phyloP scores from a whole-genome alignment of 2,797 vertebrate genomes.

The Lagocephalus sceleratus region DNA sequence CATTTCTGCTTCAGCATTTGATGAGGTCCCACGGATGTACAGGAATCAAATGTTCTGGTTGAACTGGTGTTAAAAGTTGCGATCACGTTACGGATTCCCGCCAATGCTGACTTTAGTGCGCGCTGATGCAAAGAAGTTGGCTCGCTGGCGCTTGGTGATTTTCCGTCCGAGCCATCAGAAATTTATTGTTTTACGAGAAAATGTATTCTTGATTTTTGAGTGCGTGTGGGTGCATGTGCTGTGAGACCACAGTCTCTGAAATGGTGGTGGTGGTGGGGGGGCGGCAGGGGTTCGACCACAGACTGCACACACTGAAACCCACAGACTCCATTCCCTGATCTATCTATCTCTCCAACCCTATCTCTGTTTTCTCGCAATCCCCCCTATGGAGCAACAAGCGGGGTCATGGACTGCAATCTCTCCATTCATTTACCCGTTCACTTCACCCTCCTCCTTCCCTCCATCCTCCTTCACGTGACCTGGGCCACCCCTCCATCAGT shows the following conservation, averaged over 20 bases:
- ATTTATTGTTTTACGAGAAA: conserved; percentile 19
- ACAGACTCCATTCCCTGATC: conserved; percentile 61
- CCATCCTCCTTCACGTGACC: conserved; percentile 31
- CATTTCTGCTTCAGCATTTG: too few relatives aligned
- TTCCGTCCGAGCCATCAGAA: conserved; percentile 22
- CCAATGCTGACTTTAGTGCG: conserved; percentile 7
- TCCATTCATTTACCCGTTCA: conserved; percentile 36
- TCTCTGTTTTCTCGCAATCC: conserved; percentile 29
- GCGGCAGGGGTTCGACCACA: conserved; percentile 28
- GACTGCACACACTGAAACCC: conserved; percentile 62
- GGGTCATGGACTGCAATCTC: conserved; percentile 24
- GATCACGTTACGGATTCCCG: too few relatives aligned
- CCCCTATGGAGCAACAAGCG: conserved; percentile 28
- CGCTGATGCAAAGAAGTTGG: conserved; percentile 13
- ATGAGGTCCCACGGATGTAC: too few relatives aligned
- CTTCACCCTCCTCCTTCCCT: conserved; percentile 35
- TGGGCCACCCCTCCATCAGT: conserved; percentile 18
- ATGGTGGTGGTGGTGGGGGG: conserved; percentile 38
- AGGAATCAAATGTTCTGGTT: too few relatives aligned
- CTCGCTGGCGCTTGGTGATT: conserved; percentile 16
- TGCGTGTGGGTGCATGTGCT: conserved; percentile 29
- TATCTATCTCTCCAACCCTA: conserved; percentile 45
- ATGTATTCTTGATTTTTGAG: conserved; percentile 25
- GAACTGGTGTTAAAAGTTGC: too few relatives aligned
- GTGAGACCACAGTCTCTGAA: conserved; percentile 52